phyloP scores from a whole-genome alignment of 2,797 vertebrate species.

The Todus mexicanus region DNA sequence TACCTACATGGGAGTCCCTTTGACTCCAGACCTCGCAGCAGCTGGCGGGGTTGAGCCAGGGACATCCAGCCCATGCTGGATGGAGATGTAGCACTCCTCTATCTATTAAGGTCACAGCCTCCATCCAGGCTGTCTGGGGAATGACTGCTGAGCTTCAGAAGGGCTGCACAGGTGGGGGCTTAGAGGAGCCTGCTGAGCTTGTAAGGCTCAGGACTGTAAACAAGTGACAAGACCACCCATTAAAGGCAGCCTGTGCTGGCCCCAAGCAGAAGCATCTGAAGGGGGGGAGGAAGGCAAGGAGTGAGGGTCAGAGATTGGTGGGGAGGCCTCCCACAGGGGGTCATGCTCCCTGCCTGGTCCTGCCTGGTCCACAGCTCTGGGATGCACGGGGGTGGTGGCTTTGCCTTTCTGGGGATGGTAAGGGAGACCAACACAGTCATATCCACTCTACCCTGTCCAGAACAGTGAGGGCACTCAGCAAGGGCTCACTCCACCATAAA shows the following conservation, averaged over 20 bases:
- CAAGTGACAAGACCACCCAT: constrained; percentile 48
- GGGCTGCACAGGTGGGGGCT: not conserved
- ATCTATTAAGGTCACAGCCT: not conserved
- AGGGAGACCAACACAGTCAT: not conserved
- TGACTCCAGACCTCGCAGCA: not conserved
- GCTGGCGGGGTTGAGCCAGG: not conserved
- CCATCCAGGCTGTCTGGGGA: not conserved
- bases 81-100: not conserved
- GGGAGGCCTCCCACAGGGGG: constrained; percentile 2
- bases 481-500: not conserved
- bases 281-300: not conserved
- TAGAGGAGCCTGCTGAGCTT: not conserved
- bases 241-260: not conserved
- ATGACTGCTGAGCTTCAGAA: not conserved
- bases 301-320: not conserved
- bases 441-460: not conserved
- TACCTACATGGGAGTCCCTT: not conserved
- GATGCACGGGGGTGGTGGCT: not conserved
- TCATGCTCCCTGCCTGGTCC: not conserved
- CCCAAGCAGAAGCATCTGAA: not conserved
- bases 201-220: not conserved
- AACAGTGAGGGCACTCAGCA: not conserved
- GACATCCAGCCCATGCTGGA: not conserved
- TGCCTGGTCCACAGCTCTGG: not conserved
- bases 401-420: not conserved